phyloP scores from a whole-genome alignment of 1,140 invertebrate species.

The Melitaea cinxia region DNA sequence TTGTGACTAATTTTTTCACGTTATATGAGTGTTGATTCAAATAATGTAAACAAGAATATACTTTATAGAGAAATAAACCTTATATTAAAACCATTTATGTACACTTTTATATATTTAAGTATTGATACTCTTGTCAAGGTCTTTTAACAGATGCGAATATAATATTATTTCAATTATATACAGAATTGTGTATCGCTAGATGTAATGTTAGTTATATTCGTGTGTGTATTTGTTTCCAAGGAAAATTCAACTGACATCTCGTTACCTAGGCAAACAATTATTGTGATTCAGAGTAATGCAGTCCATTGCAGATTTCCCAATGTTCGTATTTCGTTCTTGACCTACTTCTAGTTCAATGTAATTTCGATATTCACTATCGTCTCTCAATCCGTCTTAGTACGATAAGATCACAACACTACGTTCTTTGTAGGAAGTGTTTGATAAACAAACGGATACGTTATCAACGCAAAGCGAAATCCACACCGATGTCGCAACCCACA shows the following conservation, averaged over 20 bases:
- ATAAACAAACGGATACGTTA: conserved; percentile 2
- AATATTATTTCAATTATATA: too few relatives aligned
- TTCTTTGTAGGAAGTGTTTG: not conserved
- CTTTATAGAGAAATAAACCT: too few relatives aligned
- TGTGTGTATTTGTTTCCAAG: not conserved
- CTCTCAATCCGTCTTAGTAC: conserved; percentile 26
- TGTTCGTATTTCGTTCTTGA: conserved; percentile 44
- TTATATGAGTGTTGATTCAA: conserved; percentile 2
- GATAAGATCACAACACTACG: conserved; percentile 5
- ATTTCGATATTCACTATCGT: conserved; percentile 23
- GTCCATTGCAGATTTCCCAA: conserved; percentile 41
- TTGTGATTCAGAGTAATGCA: conserved; percentile 23
- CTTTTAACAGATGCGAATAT: conserved; percentile 1
- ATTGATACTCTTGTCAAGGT: conserved; percentile 1
- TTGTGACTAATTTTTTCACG: conserved; percentile 43
- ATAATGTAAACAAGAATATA: not conserved
- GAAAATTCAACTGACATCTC: conserved; percentile 4
- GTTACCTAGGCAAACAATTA: not conserved
- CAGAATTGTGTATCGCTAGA: too few relatives aligned
- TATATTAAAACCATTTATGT: too few relatives aligned
- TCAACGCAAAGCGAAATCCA: not conserved
- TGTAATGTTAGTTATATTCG: too few relatives aligned
- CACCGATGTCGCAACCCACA: not conserved
- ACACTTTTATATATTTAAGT: not conserved
- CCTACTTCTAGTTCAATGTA: conserved; percentile 39